Evolutionary conservation across 2,113 vertebrate species (phyloP).

Genomic region (Gasterosteus nipponicus): DNA sequence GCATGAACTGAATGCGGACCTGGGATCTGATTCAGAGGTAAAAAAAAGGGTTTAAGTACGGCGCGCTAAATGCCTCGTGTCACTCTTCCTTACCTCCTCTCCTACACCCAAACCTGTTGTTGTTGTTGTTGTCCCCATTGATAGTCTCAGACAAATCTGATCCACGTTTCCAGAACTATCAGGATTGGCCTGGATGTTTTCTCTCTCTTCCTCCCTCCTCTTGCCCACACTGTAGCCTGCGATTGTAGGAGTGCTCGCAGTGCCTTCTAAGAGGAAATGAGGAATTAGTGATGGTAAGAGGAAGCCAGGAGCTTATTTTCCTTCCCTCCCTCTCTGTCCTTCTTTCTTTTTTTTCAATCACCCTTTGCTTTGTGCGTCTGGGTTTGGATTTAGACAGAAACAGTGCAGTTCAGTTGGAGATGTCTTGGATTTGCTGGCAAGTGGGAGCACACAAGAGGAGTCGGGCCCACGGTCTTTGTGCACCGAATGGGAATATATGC

Average conservation of each 20-base stretch:
- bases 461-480: conserved; percentile 32
- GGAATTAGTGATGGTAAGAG: conserved; percentile 82
- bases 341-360: conserved; percentile 49
- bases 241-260: conserved; percentile 69
- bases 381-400: conserved; percentile 67
- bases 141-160: conserved; percentile 71
- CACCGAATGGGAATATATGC: conserved; percentile 32
- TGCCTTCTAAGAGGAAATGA: conserved; percentile 80
- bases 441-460: conserved; percentile 32
- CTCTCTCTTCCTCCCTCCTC: conserved; percentile 46
- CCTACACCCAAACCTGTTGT: conserved; percentile 68
- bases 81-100: conserved; percentile 68
- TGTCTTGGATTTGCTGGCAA: conserved; percentile 60
- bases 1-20: conserved; percentile 73
- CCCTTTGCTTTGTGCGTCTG: conserved; percentile 66
- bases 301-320: conserved; percentile 80
- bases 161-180: conserved; percentile 80
- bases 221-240: conserved; percentile 79
- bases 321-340: conserved; percentile 50
- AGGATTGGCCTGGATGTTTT: conserved; percentile 71
- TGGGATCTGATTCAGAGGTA: conserved; percentile 79
- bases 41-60: conserved; percentile 72
- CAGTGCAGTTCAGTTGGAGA: conserved; percentile 60
- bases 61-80: conserved; percentile 71
- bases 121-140: conserved; percentile 53